Evolutionary conservation across 2,888 invertebrate species (phyloP), one percentile per base, ranked within the genome.

Genomic region (Apotomis capreana): DNA sequence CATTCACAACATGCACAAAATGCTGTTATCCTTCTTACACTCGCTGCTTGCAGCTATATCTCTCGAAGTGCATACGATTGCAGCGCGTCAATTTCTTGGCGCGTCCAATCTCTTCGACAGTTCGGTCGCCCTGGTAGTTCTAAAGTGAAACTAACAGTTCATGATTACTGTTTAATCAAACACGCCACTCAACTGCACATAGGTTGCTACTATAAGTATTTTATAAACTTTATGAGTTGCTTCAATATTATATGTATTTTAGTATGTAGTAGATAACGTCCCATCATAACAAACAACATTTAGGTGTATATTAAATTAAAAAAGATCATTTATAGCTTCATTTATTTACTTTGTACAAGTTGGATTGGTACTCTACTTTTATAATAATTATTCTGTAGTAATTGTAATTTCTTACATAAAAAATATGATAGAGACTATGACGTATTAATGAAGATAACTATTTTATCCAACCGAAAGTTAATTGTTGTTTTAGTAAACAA

Each of bases 51-150:
- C 76, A 70, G 74, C 77, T 83, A 82, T 74, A 77, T 83, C 81
- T 81, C 76, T 86, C 81, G 74, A 85, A 87, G 73, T 90, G 90
- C 90, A 90, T 88, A 78, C 82, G 82, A 86, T 85, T 87, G 87
- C 85, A 87, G 74, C 80, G 82, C 83, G 81, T 78, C 77, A 81
- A 85, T 85, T 87, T 84, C 85, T 87, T 87, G 83, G 85, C 86
- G 80, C 84, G 81, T 80, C 80, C 79, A 83, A 86, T 77, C 89
- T 89, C 89, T 79, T 87, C 76, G 78, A 74, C 74, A 74, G 74
- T 78, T 89, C 84, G 72, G 87, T 74, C 79, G 80, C 83, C 90
- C 90, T 91, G 85, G 91, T 92, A 89, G 78, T 78, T 82, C 62
- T 82, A 76, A 76, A 86, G 83, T 82, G 78, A 85, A 87, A 86